Base-by-base conservation (phyloP, 1,140 invertebrate genomes). In the Saccostrea echinata region DNA sequence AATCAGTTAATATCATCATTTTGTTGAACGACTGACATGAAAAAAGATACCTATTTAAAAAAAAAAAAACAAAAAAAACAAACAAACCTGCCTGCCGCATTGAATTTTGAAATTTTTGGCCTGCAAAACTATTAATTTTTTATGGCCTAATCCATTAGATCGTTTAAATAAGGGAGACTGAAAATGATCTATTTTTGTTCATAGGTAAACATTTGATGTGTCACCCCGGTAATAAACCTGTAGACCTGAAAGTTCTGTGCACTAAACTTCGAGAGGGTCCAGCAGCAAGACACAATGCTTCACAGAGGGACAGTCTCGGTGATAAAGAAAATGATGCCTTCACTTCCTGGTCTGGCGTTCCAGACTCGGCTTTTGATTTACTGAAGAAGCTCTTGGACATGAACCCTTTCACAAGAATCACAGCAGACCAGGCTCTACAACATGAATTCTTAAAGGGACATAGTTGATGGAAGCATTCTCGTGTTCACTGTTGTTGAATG, bases 201-300 rank as follows among this genome's bases (percentile, higher is more conserved):
- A 27, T 91, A 96, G 95, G 95, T 43, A 96, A 96, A 89, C 93
- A 96, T 91, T 91, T 97, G 16, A 95, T 96, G 3, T 96, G 96
- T 55, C 96, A 95, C 91, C 95, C 96, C 86, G 92, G 94, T 0
- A 95, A 94, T 8, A 93, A 94, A 85, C 94, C 96, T 3, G 80
- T 96, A 1, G 95, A 96, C 91, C 88, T 97, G 24, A 88, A 91
- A 68, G 89, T 64, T 11, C 85, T 93, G 83, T 94, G 94, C 82
- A 86, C 84, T 21, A 93, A 91, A 76, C 91, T 94, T 1, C 86
- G 92, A 53, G 21, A 88, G 33, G 88, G 86, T 13, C 87, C 90
- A 24, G 68, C 85, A 3, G 88, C 86, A 30, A 91, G 88, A 68
- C 52, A 68, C 1, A 61, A 87, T 0, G 82, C 84, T 16, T 64